Conservation (phyloP, 2,113 vertebrate species). For the Chloroceryle aenea region DNA sequence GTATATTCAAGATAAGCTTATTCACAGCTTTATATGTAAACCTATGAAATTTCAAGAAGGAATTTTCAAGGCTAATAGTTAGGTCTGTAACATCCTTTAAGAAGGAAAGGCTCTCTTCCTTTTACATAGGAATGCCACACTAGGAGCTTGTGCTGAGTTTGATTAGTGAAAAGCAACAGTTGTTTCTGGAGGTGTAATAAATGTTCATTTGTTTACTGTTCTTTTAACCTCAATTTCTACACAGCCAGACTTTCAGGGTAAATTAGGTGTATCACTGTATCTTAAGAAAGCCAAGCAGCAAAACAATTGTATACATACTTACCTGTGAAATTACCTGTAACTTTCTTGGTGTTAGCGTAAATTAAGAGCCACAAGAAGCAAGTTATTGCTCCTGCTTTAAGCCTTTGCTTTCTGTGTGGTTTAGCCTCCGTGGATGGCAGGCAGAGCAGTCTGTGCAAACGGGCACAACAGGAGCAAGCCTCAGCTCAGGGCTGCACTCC, state of each 20-base stretch:
- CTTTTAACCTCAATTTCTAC: neutral
- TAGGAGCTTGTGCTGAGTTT: neutral
- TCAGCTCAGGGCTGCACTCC: neutral
- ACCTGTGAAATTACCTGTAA: neutral
- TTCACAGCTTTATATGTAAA: neutral
- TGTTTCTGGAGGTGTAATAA: neutral
- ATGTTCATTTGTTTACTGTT: neutral
- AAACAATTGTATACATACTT: neutral
- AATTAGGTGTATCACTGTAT: neutral
- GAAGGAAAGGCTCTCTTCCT: neutral
- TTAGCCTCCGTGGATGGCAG: neutral
- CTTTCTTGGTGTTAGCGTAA: neutral
- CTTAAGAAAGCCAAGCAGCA: neutral
- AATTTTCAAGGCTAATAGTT: neutral
- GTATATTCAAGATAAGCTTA: neutral
- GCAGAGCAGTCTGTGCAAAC: neutral
- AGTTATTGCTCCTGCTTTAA: neutral
- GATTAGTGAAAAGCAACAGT: neutral
- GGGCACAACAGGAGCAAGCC: neutral
- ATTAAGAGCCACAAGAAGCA: neutral
- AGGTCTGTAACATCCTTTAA: neutral
- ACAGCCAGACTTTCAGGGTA: neutral
- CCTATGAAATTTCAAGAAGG: neutral
- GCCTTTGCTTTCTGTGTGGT: neutral
- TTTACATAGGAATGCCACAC: neutral